phyloP scores from a whole-genome alignment of 2,797 vertebrate genomes.

The Phalanger gymnotis region DNA sequence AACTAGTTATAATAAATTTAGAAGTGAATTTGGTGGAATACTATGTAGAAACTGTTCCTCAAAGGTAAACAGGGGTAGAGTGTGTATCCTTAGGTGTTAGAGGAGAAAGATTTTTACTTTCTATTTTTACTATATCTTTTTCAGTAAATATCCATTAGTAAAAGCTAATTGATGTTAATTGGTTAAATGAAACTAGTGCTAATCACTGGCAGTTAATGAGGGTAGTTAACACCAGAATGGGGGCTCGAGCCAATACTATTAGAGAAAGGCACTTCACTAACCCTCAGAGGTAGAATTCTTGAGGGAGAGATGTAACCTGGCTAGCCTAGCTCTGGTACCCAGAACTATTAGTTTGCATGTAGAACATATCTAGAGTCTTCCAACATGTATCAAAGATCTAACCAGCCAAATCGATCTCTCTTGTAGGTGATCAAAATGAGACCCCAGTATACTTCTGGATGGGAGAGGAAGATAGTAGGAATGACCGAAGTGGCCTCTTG shows the following conservation, averaged over 20 bases:
- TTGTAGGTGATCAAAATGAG: neutral
- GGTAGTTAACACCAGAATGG: neutral
- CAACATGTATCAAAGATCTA: neutral
- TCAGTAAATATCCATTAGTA: neutral
- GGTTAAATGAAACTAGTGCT: neutral
- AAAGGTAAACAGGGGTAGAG: neutral
- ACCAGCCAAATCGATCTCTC: neutral
- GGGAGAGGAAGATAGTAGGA: too few relatives aligned
- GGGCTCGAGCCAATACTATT: neutral
- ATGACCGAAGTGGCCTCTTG: neutral
- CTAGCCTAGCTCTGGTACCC: too few relatives aligned
- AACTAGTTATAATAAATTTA: neutral
- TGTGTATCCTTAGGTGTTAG: neutral
- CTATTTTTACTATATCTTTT: neutral
- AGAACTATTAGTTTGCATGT: too few relatives aligned
- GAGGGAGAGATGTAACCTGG: too few relatives aligned
- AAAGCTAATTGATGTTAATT: neutral
- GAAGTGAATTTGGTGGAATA: neutral
- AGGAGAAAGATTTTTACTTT: neutral
- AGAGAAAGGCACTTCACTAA: neutral
- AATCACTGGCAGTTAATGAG: neutral
- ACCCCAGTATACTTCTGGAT: neutral
- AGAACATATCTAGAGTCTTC: neutral
- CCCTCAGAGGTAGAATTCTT: neutral
- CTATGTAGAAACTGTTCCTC: neutral